Evolutionary conservation across 2,113 vertebrate species (phyloP).

Genomic region (Suncus etruscus): DNA sequence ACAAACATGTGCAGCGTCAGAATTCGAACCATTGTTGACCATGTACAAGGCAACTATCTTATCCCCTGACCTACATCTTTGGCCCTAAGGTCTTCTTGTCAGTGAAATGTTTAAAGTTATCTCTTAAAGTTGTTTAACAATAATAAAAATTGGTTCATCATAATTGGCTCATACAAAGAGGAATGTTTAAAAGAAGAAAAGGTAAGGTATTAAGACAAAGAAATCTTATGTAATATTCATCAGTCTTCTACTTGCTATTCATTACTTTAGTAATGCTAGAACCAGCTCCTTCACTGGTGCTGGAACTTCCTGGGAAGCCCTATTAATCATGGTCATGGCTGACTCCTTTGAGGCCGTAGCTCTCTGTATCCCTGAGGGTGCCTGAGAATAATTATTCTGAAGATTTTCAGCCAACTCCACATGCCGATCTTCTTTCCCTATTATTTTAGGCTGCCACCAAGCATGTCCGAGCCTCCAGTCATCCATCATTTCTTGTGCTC

Average conservation of each 20-base stretch:
- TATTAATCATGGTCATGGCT: not conserved
- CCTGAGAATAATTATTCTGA: slow-evolving; percentile 26
- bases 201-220: not conserved
- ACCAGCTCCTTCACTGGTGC: not conserved
- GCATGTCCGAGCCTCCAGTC: not conserved
- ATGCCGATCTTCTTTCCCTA: not conserved
- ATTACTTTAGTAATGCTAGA: not conserved
- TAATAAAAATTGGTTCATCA: not conserved
- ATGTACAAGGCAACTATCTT: no score
- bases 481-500: slow-evolving; percentile 14
- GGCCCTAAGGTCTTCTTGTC: no score
- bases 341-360: not conserved
- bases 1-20: no score
- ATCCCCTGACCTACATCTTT: no score
- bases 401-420: slow-evolving; percentile 9
- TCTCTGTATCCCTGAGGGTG: not conserved
- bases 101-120: slow-evolving; percentile 45
- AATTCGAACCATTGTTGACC: no score
- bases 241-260: not conserved
- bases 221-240: not conserved
- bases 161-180: not conserved
- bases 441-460: not conserved
- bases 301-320: not conserved
- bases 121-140: slow-evolving; percentile 41
- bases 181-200: not conserved